Conservation (phyloP, 2,797 vertebrate species). For the Nannoperca obscura region DNA sequence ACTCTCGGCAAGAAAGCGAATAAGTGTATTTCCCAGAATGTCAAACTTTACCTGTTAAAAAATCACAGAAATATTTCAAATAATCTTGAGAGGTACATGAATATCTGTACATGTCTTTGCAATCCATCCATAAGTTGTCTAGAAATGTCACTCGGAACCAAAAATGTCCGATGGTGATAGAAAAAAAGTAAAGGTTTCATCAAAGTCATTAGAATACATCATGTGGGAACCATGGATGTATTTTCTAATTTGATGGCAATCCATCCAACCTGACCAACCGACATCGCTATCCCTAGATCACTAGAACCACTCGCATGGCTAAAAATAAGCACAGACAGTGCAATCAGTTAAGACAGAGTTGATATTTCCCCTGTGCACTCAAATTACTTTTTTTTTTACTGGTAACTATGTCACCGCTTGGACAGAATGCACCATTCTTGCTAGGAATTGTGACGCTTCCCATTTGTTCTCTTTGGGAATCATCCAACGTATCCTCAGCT, state of each 20-base stretch:
- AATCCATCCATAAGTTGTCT: neutral
- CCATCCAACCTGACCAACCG: neutral
- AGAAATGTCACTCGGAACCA: neutral
- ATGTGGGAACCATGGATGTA: neutral
- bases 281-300: neutral
- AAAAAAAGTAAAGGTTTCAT: neutral
- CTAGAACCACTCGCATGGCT: neutral
- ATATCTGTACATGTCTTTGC: neutral
- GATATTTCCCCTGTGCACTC: constrained; percentile 21
- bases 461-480: constrained; percentile 22
- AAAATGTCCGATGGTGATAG: neutral
- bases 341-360: constrained; percentile 13
- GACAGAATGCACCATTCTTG: neutral
- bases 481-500: neutral
- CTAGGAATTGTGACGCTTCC: neutral
- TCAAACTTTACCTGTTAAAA: neutral
- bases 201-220: neutral
- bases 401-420: constrained; percentile 21
- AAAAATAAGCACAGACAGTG: constrained; percentile 11
- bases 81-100: neutral
- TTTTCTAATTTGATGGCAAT: neutral
- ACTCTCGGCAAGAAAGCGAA: neutral
- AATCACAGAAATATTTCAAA: neutral
- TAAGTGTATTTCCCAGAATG: neutral
- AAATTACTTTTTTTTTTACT: neutral